These are phyloP conservation scores for Leptinotarsa lineolata DNA, from an alignment of 1,140 invertebrate genomes.

Conservation along the genomic window DNA sequence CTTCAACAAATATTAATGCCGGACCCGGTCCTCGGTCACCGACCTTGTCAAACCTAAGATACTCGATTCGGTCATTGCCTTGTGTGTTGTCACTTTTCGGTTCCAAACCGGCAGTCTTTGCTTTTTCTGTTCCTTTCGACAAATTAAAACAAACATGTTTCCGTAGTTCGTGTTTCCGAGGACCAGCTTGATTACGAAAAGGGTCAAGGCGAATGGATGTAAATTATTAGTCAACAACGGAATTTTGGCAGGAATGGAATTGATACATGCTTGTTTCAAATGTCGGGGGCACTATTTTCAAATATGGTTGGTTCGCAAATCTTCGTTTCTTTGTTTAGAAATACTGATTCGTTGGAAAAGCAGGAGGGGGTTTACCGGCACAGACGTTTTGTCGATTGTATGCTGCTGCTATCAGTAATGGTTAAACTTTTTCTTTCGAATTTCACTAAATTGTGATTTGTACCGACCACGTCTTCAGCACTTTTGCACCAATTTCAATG, in stretches of 20 bases:
- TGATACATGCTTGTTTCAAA: too few species aligned
- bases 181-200: too few species aligned
- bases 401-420: background rate
- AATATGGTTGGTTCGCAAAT: background rate
- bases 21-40: background rate
- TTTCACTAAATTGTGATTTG: background rate
- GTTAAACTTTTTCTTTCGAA: background rate
- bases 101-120: background rate
- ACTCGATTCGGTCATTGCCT: constrained; percentile 2
- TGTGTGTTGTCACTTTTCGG: background rate
- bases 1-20: background rate
- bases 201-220: too few species aligned
- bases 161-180: too few species aligned
- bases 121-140: too few species aligned
- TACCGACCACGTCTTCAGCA: background rate
- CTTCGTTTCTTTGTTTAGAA: background rate
- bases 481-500: background rate
- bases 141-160: too few species aligned
- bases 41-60: background rate
- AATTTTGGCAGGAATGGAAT: too few species aligned
- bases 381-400: background rate
- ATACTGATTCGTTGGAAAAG: background rate
- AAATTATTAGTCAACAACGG: too few species aligned
- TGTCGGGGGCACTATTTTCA: too few species aligned
- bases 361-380: background rate